Base-by-base conservation (phyloP, 1,140 invertebrate species). In the Drosophila nikananu region DNA sequence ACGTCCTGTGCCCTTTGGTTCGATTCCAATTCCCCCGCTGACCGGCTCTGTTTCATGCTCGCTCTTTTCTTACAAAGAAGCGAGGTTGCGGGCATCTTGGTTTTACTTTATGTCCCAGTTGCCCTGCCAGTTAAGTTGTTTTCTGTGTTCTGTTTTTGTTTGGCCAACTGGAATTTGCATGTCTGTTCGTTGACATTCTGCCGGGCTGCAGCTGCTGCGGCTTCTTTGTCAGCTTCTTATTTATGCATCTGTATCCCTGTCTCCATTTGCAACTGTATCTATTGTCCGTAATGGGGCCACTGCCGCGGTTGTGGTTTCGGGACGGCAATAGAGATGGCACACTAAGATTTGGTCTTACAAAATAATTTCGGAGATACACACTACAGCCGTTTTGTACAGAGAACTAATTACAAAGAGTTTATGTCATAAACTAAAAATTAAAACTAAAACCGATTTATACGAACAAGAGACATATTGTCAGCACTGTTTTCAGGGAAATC, bases 191-290 rank as follows among this genome's bases (percentile, higher is more conserved):
- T 77, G 75, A 77, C 74, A 77, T 52, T 77, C 30, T 49, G 44
- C 49, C 10, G 25, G n/a, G 35, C 21, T 58, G 54, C 73, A 67
- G 63, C 75, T 78, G 57, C 51, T 55, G 74, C 42, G 76, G 75
- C 57, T 77, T 70, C 64, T 77, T 77, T 77, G 74, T 70, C 67
- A 73, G 71, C 51, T 78, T 25, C 74, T 62, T 78, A 57, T 61
- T 77, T 77, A 61, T 77, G 64, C 76, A 61, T 77, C 57, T 55
- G 51, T 62, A 48, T 68, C 48, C 66, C 32, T 46, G 35, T 60
- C 74, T 30, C 30, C 17, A 44, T 37, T 54, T 42, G 63, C n/a
- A 44, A 39, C 46, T 25, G 62, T 67, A 68, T 67, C 49, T 54
- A 68, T 71, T 67, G 67, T 68, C 30, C 30, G 23, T 55, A 8